These are phyloP conservation scores for Anthonomus grandis DNA, from an alignment of 1,140 invertebrate genomes.

Conservation along the genomic window DNA sequence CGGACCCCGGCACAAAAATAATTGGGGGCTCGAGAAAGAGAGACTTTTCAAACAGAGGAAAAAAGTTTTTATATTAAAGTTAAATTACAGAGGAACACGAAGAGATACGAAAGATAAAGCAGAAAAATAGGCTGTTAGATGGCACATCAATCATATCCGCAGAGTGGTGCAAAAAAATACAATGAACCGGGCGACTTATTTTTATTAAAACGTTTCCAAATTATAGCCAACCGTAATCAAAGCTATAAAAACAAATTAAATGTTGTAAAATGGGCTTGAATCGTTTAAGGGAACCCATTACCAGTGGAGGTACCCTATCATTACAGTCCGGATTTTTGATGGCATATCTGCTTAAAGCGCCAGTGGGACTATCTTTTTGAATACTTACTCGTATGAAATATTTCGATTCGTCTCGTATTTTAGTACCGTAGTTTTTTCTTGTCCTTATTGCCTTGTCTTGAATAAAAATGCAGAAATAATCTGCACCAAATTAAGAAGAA, in stretches of 20 bases:
- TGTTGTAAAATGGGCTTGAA: conserved; percentile 46
- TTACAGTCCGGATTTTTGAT: conserved; percentile 35
- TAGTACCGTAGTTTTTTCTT: no score
- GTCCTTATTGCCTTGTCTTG: no score
- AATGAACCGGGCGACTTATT: conserved; percentile 34
- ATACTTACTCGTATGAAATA: conserved; percentile 32
- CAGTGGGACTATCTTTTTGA: conserved; percentile 21
- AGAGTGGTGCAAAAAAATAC: conserved; percentile 35
- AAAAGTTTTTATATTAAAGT: conserved; percentile 28
- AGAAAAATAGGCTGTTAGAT: conserved; percentile 32
- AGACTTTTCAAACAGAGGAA: conserved; percentile 17
- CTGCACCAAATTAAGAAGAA: no score
- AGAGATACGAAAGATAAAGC: conserved; percentile 28
- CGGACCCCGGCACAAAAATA: neutral
- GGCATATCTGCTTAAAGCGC: conserved; percentile 31
- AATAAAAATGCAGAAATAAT: no score
- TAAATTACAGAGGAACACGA: conserved; percentile 27
- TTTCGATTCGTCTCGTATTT: conserved; percentile 34
- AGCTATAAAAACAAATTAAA: conserved; percentile 51
- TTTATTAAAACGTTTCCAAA: conserved; percentile 48
- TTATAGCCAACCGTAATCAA: conserved; percentile 48
- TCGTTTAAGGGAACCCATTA: conserved; percentile 47
- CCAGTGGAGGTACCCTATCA: conserved; percentile 44
- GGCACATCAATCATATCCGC: conserved; percentile 39
- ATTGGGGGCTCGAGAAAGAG: conserved; percentile 7